Conservation (phyloP, 1,140 invertebrate species). For the Euwallacea similis region DNA sequence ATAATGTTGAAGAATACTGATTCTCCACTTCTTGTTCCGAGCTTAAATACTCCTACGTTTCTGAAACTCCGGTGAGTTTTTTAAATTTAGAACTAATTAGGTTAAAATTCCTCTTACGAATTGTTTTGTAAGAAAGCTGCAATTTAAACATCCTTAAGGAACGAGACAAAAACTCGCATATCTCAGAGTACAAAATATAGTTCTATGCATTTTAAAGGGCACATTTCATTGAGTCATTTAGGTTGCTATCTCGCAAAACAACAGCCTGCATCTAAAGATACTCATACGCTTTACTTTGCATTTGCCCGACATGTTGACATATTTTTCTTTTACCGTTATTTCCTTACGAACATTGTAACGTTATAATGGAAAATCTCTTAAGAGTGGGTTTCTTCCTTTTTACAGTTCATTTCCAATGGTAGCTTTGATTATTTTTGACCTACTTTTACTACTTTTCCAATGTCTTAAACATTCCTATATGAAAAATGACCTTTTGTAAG, state of each 20-base stretch:
- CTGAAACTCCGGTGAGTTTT: background rate
- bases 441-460: background rate
- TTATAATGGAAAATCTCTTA: constrained; percentile 30
- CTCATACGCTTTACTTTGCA: constrained; percentile 25
- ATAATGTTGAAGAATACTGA: no score
- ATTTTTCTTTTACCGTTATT: constrained; percentile 34
- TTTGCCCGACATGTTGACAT: constrained; percentile 35
- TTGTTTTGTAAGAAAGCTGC: no score
- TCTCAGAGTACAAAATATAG: constrained; percentile 17
- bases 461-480: no score
- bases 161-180: constrained; percentile 6
- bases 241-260: constrained; percentile 36
- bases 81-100: background rate
- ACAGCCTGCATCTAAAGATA: constrained; percentile 31
- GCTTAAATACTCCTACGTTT: no score
- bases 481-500: no score
- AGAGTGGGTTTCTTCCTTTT: constrained; percentile 20
- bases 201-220: constrained; percentile 33
- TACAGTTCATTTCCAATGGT: constrained; percentile 11
- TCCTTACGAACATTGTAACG: constrained; percentile 29
- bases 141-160: background rate
- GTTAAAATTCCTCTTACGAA: background rate
- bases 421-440: constrained; percentile 22
- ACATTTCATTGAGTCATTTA: constrained; percentile 32
- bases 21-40: no score